Conservation (phyloP, 2,888 invertebrate species). For the Drosophila percnosoma region DNA sequence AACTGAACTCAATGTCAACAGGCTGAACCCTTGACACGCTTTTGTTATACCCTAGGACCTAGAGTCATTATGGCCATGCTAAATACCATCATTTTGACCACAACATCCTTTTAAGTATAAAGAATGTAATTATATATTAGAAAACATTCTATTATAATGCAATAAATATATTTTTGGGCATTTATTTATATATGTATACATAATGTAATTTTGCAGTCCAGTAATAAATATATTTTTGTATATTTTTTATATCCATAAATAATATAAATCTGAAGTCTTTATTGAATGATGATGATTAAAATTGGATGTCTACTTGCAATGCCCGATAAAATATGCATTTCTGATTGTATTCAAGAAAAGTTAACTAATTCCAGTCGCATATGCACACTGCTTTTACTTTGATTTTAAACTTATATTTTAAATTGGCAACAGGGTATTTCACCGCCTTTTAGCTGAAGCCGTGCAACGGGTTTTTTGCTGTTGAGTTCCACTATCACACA, state of each 20-base stretch:
- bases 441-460: background rate
- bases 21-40: slow-evolving; percentile 48
- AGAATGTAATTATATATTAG: rapidly evolving
- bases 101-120: background rate
- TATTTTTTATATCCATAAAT: background rate
- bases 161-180: no score
- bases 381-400: background rate
- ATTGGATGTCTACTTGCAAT: background rate
- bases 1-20: slow-evolving; percentile 48
- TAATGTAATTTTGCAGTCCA: background rate
- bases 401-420: background rate
- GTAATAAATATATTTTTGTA: background rate
- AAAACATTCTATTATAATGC: background rate
- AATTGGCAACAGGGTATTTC: slow-evolving; percentile 31
- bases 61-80: slow-evolving; percentile 15
- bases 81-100: background rate
- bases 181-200: background rate
- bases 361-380: background rate
- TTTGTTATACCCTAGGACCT: slow-evolving; percentile 27
- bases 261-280: background rate
- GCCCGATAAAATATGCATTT: background rate
- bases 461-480: background rate
- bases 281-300: no score
- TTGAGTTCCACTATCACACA: slow-evolving; percentile 49
- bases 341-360: background rate